A percentile compares a stretch with the other conserved stretches of the same genome.
Conservation (phyloP, 2,888 invertebrate genomes). For the Celastrina argiolus region DNA sequence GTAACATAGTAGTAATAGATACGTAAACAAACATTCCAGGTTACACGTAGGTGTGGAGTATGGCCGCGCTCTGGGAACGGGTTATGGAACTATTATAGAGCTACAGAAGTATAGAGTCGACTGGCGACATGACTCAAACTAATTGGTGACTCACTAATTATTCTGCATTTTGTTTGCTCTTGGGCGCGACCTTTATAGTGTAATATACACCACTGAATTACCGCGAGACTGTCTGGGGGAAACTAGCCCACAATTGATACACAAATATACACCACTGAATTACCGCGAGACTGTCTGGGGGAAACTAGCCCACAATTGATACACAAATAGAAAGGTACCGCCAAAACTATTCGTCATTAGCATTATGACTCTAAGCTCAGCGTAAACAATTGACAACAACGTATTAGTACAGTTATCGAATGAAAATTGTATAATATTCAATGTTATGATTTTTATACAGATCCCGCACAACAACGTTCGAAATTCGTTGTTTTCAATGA, state of each 20-base stretch:
- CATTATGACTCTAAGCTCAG: too few relatives aligned
- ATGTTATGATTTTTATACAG: too few relatives aligned
- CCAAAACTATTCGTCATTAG: too few relatives aligned
- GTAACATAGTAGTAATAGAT: not conserved
- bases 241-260: too few relatives aligned
- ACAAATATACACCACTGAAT: not conserved
- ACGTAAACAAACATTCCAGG: constrained; percentile 9
- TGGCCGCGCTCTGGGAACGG: constrained; percentile 4
- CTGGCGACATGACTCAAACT: constrained; percentile 13
- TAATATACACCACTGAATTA: not conserved
- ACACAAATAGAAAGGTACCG: too few relatives aligned
- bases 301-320: too few relatives aligned
- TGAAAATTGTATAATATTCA: too few relatives aligned
- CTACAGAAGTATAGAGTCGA: not conserved
- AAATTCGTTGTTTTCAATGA: too few relatives aligned
- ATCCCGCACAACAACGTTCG: too few relatives aligned
- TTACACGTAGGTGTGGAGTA: constrained; percentile 10
- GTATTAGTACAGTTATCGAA: too few relatives aligned
- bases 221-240: not conserved
- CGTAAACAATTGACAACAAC: too few relatives aligned
- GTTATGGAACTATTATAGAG: not conserved
- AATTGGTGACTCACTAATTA: constrained; percentile 18
- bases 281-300: not conserved
- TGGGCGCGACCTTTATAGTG: constrained; percentile 3
- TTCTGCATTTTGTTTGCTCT: constrained; percentile 15